Evolutionary conservation across 2,113 vertebrate species (phyloP), one percentile per base, ranked within the genome.

Genomic region (Oplegnathus fasciatus): DNA sequence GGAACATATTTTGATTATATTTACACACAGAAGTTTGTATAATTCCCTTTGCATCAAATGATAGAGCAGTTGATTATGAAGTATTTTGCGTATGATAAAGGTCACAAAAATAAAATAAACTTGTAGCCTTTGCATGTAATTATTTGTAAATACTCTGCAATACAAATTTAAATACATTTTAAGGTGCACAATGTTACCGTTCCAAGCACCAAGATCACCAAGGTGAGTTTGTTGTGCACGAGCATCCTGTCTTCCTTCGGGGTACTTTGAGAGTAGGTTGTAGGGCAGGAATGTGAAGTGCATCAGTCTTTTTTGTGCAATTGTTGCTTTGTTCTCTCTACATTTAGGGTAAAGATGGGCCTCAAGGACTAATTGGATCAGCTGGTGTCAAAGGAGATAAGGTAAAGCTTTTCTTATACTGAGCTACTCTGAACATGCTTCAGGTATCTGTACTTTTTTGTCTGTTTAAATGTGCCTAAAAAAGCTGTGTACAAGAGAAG

Each of bases 331-430:
- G 13, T 20, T 50, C 32, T 78, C 15, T 85, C 14, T 52, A 30
- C 50, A 1, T 83, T 65, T 44, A 96, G 96, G 95, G 95, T 85
- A 94, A 94, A 90, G 94, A 96, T 84, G 95, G 96, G 67, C 54
- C 60, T 28, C 73, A 75, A 14, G 96, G 95, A 81, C 30, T 58
- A 69, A 6, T 24, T 18, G 96, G 95, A 71, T 71, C 78, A 64
- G 52, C 55, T 9, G 93, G 93, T 73, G 73, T 80, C 34, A 93
- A 94, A 90, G 96, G 95, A 69, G 75, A 93, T 28, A 94, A 94
- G 92, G 96, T 96, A 57, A 55, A 18, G 26, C 65, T 61, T 32
- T 30, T 28, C 32, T 30, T 73, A 48, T 26, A 18, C 50, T 28
- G 1, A 32, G 26, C 28, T 15, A 4, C 42, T n/a, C 6, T 28